A percentile compares a stretch with the other conserved stretches of the same genome.
Conservation (phyloP, 2,797 vertebrate genomes). For the Percopsis omiscomaycus region DNA sequence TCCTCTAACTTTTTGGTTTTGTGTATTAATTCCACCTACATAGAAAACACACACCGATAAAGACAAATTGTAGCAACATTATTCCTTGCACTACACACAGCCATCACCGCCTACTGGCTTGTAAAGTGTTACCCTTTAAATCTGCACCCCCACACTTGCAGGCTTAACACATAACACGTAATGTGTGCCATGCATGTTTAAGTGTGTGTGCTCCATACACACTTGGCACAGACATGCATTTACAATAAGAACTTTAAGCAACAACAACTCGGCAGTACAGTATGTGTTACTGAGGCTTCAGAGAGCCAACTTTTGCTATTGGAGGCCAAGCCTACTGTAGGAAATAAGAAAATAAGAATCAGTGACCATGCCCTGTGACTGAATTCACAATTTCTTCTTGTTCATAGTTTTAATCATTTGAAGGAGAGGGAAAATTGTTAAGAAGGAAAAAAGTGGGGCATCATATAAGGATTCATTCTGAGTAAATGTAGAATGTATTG, state of each 20-base stretch:
- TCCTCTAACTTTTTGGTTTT: background rate
- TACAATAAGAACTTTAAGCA: background rate
- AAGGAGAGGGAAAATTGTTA: conserved; percentile 64
- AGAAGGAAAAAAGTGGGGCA: conserved; percentile 63
- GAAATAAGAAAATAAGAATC: conserved; percentile 74
- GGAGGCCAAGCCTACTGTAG: conserved; percentile 63
- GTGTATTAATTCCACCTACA: conserved; percentile 42
- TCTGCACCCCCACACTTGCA: conserved; percentile 46
- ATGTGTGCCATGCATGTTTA: background rate
- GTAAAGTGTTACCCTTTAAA: conserved; percentile 73
- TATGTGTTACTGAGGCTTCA: background rate
- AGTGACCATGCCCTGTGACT: conserved; percentile 69
- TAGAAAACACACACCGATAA: conserved; percentile 30
- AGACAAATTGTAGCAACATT: conserved; percentile 1
- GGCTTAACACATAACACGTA: conserved; percentile 32
- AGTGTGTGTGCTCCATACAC: background rate
- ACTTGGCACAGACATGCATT: too few species aligned
- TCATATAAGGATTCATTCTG: conserved; percentile 54
- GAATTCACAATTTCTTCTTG: conserved; percentile 65
- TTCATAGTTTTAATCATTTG: conserved; percentile 52
- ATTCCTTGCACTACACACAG: conserved; percentile 18
- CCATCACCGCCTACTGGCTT: conserved; percentile 64
- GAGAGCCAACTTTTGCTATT: conserved; percentile 65
- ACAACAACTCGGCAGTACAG: background rate
- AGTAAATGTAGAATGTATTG: conserved; percentile 60